Percentiles rank a stretch among this genome's conserved stretches.
Evolutionary conservation across 2,113 vertebrate species (phyloP).

Genomic region (Empidonax traillii): DNA sequence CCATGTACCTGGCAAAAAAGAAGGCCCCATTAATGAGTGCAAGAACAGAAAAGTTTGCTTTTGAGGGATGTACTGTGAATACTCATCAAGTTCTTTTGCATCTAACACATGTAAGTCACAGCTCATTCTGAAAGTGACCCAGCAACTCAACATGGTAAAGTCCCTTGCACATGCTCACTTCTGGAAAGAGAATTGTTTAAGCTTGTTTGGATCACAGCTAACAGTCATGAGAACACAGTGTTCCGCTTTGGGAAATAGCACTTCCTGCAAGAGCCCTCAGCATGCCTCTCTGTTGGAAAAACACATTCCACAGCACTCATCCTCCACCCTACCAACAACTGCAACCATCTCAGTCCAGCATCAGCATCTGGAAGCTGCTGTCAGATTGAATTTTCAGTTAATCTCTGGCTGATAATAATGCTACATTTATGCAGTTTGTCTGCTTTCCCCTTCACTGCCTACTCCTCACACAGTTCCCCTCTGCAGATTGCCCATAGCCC

Average conservation of each 20-base stretch:
- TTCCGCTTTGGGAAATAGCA: neutral
- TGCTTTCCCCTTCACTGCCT: neutral
- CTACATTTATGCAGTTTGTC: neutral
- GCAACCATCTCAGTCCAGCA: neutral
- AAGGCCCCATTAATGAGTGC: neutral
- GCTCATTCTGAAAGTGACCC: neutral
- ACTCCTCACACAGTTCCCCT: neutral
- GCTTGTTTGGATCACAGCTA: neutral
- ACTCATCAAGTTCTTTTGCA: neutral
- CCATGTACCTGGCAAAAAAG: neutral
- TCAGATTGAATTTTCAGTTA: neutral
- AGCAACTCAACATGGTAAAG: neutral
- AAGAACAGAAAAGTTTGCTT: neutral
- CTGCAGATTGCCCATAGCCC: neutral
- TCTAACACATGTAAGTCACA: neutral
- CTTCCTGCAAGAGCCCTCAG: neutral
- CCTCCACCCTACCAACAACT: neutral
- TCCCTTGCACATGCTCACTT: neutral
- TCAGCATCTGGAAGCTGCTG: neutral
- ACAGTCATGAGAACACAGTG: accelerated
- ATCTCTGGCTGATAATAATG: neutral
- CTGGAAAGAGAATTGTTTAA: neutral
- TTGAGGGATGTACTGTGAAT: neutral
- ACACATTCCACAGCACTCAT: accelerated
- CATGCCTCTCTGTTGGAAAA: accelerated